These are phyloP conservation scores for Leptodactylus fallax DNA, from an alignment of 2,797 vertebrate genomes.

Conservation along the genomic window DNA sequence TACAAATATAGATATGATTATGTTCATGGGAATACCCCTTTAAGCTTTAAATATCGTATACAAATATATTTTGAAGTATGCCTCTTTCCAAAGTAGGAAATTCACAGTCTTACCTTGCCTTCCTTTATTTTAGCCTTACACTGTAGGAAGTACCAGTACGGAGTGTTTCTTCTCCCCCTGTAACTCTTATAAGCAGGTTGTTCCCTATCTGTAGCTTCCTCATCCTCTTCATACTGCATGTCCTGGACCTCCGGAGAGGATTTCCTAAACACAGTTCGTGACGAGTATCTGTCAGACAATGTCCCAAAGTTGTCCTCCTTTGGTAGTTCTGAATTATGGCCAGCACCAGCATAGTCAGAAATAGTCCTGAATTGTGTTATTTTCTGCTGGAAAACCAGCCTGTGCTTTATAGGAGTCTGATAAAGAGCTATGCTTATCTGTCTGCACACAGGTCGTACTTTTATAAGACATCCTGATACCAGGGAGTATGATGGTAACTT, in stretches of 20 bases:
- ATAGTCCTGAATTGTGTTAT: background rate
- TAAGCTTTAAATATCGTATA: no score
- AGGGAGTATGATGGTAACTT: background rate
- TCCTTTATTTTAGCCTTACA: slow-evolving; percentile 88
- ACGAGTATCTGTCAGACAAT: slow-evolving; percentile 75
- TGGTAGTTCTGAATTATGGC: slow-evolving; percentile 49
- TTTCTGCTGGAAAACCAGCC: background rate
- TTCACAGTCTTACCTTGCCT: slow-evolving; percentile 78
- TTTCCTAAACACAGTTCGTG: slow-evolving; percentile 81
- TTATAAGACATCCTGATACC: background rate
- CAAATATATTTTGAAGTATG: no score
- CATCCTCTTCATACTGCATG: slow-evolving; percentile 67
- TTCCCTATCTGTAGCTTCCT: slow-evolving; percentile 57
- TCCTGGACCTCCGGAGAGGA: slow-evolving; percentile 73
- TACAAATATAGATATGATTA: no score
- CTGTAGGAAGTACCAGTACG: slow-evolving; percentile 91
- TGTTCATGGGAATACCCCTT: no score
- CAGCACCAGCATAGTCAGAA: background rate
- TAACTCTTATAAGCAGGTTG: slow-evolving; percentile 22
- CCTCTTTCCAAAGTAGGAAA: no score
- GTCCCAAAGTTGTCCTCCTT: slow-evolving; percentile 77
- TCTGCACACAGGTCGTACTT: background rate
- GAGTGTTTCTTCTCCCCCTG: slow-evolving; percentile 79
- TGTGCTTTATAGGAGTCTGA: background rate
- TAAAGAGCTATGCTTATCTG: background rate